Evolutionary conservation across 2,888 invertebrate genomes (phyloP), one percentile per base, ranked within the genome.

Genomic region (Lasioglossum calceatum): DNA sequence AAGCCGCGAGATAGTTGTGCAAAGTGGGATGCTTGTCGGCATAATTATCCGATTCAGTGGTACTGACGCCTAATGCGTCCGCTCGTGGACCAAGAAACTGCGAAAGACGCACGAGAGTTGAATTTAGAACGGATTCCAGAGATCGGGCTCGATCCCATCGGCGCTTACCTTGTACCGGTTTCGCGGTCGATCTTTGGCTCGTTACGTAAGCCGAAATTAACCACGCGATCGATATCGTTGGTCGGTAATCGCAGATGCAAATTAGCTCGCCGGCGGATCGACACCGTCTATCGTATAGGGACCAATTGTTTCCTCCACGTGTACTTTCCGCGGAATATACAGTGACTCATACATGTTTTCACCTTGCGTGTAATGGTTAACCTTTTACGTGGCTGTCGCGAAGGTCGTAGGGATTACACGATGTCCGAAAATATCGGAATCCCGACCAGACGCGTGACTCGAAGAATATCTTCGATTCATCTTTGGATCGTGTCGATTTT

Each of bases 111-210:
- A 8, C 67, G 23, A 71, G 44, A 50, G 70, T 73, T 82, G 87
- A 82, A 80, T 85, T 85, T 77, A 72, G 75, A 85, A 85, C 75
- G 71, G 64, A 82, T 82, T 85, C 77, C 82, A 50, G 32, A 54
- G 42, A 70, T 72, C 77, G 67, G 42, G 32, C 44, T 16, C 36
- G 61, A 32, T 36, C 36, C 23, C 75, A 14, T 71, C 72, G 64
- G 67, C 36, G 50, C 39, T 84, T 79, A 84, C 84, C 84, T 84
- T 86, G 84, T 84, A 73, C 86, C 84, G 75, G 70, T 86, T 80
- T 77, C 76, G 39, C 85, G 39, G 27, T 42, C 73, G 70, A 79
- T 82, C 58, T 73, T 42, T 73, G 8, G 39, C 73, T 77, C 23
- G 64, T 86, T 86, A 74, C 86, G 84, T 81, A 84, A 85, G 23